Evolutionary conservation across 2,888 invertebrate species (phyloP), one percentile per base, ranked within the genome.

Genomic region (Cerceris rybyensis): DNA sequence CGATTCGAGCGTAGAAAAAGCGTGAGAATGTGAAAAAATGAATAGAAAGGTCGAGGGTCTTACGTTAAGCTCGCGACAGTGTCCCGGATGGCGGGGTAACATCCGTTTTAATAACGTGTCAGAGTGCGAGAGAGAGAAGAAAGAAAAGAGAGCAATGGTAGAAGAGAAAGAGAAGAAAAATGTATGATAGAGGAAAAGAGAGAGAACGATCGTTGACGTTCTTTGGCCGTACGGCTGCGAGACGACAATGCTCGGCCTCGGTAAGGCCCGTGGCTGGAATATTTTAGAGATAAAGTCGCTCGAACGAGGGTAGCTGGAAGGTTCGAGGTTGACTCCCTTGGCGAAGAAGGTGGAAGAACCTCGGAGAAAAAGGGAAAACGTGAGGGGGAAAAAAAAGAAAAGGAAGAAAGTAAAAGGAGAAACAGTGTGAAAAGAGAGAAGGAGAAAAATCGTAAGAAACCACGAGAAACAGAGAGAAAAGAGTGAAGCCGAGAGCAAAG

Each of bases 51-150:
- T 58, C 43, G 58, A 75, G 49, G 75, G 54, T 60, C 67, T 54
- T 52, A 57, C 8, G 39, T 13, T 43, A 67, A 49, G 7, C 28
- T 43, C 50, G 46, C 52, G 52, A 52, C 49, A 16, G 42, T 8
- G 42, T 2, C 8, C 17, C 17, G 66, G 50, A 52, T 71, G 57
- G 67, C 72, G 61, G 58, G 73, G 82, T 83, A 84, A 83, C 81
- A 84, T 85, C 79, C 82, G 76, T 86, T 87, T 88, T 87, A 87
- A 88, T 88, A 88, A 88, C 87, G 86, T 82, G 88, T 86, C 87
- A 82, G 73, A 52, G 58, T 63, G 80, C 28, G 4, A 28, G 28
- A 28, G 28, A 28, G 28, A 28, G 28, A 28, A 28, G 28, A 28
- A 28, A 28, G 28, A 28, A 28, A 4, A 28, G 28, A 28, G 28